Conservation (phyloP, 2,797 vertebrate species). For the Oryzias dopingdopingensis region DNA sequence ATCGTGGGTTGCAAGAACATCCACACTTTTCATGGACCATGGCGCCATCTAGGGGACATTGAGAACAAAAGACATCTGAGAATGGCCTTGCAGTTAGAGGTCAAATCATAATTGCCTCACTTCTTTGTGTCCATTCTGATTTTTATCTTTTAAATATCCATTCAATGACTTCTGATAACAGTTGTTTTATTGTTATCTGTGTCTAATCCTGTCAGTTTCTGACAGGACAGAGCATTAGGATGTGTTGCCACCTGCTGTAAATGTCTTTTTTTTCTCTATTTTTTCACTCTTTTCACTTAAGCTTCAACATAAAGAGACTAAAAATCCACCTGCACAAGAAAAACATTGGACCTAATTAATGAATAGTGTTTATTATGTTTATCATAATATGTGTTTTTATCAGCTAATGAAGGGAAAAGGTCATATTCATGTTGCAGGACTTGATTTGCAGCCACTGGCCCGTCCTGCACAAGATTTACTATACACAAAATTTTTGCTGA, state of each 20-base stretch:
- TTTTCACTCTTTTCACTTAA: neutral
- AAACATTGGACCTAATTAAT: neutral
- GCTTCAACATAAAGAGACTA: neutral
- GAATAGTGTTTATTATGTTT: neutral
- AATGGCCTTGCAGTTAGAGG: neutral
- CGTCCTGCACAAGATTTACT: constrained; percentile 69
- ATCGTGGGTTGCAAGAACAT: constrained; percentile 33
- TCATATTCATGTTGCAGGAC: constrained; percentile 42
- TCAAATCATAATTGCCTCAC: neutral
- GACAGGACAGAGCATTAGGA: constrained; percentile 19
- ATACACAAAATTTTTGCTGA: constrained; percentile 71
- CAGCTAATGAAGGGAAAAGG: constrained; percentile 37
- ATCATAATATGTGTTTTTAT: constrained; percentile 13
- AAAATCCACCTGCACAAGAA: constrained; percentile 11
- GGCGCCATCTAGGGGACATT: constrained; percentile 76
- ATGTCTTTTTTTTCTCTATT: constrained; percentile 13
- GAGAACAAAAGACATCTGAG: neutral
- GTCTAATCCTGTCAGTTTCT: neutral
- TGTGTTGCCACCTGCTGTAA: constrained; percentile 66
- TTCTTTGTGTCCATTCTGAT: constrained; percentile 3
- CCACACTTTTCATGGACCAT: constrained; percentile 71
- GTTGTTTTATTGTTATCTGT: neutral
- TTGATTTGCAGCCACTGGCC: constrained; percentile 54
- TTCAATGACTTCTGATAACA: neutral
- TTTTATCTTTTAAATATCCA: neutral